Base-by-base conservation (phyloP, 23 tunicate genomes). In the Trididemnum nubilum region DNA sequence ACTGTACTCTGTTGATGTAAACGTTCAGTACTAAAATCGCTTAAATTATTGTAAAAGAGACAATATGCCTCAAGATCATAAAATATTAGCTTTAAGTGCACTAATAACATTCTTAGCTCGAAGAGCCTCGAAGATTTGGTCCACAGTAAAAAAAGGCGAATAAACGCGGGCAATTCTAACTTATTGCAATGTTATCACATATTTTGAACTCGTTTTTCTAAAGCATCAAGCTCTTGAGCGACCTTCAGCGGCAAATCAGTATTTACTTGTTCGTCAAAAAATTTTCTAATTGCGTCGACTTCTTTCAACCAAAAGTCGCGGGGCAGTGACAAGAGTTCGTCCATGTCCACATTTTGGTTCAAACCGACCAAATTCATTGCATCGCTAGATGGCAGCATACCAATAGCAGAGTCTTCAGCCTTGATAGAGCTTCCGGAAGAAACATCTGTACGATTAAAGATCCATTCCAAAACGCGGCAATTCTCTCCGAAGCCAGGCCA, bases 401-500 rank as follows among this genome's bases (percentile, higher is more conserved):
- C 99, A 67, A 96, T 84, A 23, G 96, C 66, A 2, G 97, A 91
- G 52, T 87, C 63, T 27, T 30, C 51, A 24, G 94, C 97, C 44
- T 57, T 25, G 39, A 15, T 44, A 19, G 61, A 36, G 35, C 75
- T 83, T 34, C 79, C 66, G 0, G 54, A 76, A 3, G 79, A 24
- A 29, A 65, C 85, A 57, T 76, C 63, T 1, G 87, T 80, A 9
- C 99, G 90, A 22, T 82, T 79, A 70, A 96, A 91, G 40, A 96
- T 91, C 99, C 99, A 96, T 77, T 96, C 97, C 80, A 96, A 77
- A 29, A 96, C 99, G 22, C 99, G 90, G 23, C 87, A 72, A 72
- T 96, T 96, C 84, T 96, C 99, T 19, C 99, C 99, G 40, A 96
- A 96, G 22, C 99, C 99, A 22, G 99, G 99, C 99, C 99, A 96